Base-by-base conservation (phyloP, 2,888 invertebrate genomes). In the Cyaniris semiargus region DNA sequence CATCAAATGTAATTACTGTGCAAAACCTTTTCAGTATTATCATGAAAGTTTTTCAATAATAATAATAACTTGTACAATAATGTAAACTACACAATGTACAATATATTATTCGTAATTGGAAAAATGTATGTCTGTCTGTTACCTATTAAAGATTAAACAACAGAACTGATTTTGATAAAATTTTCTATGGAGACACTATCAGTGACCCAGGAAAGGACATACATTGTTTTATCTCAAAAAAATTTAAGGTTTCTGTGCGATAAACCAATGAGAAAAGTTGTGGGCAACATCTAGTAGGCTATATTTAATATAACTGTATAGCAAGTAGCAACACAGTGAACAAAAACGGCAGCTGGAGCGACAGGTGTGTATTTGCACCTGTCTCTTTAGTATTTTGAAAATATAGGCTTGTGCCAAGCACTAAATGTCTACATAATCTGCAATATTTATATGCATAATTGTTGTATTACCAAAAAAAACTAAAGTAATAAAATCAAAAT, bases 311-410 rank as follows among this genome's bases (percentile, higher is more conserved):
- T n/a, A n/a, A n/a, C 66, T 66, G 66, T 66, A 66, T 27, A 66
- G 66, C 15, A 18, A 27, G 27, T 66, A 66, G 21, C 66, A 66
- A 66, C 23, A 27, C 13, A 66, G 66, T 66, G 15, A 66, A 27
- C 31, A 1, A 66, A 66, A 74, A 74, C 15, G 44, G 74, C 21
- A 74, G 74, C 44, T 66, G 27, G 15, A 5, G 66, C 5, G 18
- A 66, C 66, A 66, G 66, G 66, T 66, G 66, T 66, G 66, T 66
- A 31, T 66, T 66, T 31, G 66, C 66, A 66, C 66, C 66, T 66
- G 66, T 6, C 66, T 27, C 66, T 66, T 66, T 66, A 18, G 66
- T 66, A 66, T 66, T 27, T 31, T 31, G n/a, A 66, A 27, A 31
- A 18, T 27, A 27, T 27, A 66, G 27, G 15, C 27, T 18, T 66